Conservation (phyloP, 2,888 invertebrate genomes). For the Aproaerema taeniolella region DNA sequence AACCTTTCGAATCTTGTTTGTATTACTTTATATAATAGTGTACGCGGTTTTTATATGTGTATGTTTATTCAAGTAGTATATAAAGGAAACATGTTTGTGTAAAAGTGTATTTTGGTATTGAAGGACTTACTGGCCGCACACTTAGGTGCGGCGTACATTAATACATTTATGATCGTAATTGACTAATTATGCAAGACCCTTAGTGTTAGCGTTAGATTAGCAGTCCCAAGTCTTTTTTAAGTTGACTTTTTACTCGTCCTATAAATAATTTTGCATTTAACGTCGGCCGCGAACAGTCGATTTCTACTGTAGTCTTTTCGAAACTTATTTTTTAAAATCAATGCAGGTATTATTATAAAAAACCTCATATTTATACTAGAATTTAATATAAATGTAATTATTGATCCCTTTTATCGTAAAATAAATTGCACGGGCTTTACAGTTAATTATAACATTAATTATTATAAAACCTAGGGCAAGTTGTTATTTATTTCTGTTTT, state of each 20-base stretch:
- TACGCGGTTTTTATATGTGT: conserved; percentile 77
- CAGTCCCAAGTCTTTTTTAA: conserved; percentile 55
- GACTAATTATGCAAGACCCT: conserved; percentile 74
- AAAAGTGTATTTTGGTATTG: conserved; percentile 73
- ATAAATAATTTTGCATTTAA: conserved; percentile 65
- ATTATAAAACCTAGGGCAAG: conserved; percentile 75
- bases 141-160: conserved; percentile 37
- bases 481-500: conserved; percentile 82
- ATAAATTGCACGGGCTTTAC: conserved; percentile 75
- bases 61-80: conserved; percentile 74
- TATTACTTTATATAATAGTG: conserved; percentile 74
- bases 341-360: conserved; percentile 77
- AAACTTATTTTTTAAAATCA: conserved; percentile 69
- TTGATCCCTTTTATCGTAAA: conserved; percentile 66
- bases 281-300: conserved; percentile 47
- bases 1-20: conserved; percentile 73
- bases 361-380: conserved; percentile 76
- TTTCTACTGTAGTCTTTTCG: conserved; percentile 60
- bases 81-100: conserved; percentile 67
- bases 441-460: conserved; percentile 75
- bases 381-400: conserved; percentile 73
- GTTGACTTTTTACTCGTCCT: conserved; percentile 56
- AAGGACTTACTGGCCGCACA: conserved; percentile 36
- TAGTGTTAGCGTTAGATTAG: conserved; percentile 71
- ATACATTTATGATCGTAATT: conserved; percentile 77